A percentile compares a stretch with the other conserved stretches of the same genome.
phyloP scores from a whole-genome alignment of 53 echinoderm and acorn worm species.

The Holothuria scabra region DNA sequence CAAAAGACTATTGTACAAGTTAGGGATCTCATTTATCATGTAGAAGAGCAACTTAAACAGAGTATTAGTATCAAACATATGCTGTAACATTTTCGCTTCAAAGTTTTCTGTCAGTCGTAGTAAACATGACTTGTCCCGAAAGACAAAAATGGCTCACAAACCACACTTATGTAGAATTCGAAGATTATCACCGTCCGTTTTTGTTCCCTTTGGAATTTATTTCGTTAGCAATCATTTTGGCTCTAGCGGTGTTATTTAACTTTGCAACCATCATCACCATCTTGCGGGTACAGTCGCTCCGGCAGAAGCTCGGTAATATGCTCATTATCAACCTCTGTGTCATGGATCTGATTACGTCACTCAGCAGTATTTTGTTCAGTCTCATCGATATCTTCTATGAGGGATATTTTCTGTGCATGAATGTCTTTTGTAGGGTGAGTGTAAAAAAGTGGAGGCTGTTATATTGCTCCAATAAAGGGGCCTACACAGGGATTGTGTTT shows the following conservation, averaged over 20 bases:
- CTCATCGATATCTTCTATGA: conserved; percentile 13
- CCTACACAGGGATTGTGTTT: no score
- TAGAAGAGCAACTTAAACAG: no score
- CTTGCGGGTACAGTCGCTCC: not conserved
- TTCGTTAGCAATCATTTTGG: not conserved
- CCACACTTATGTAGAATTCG: not conserved
- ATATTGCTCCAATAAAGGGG: no score
- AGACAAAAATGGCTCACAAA: no score
- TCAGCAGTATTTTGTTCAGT: conserved; percentile 33
- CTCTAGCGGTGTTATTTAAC: not conserved
- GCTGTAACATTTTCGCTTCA: no score
- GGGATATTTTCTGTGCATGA: conserved; percentile 15
- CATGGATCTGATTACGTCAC: conserved; percentile 26
- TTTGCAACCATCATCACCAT: not conserved
- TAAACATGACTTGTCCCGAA: no score
- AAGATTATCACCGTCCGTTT: not conserved
- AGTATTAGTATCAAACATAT: no score
- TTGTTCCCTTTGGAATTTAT: not conserved
- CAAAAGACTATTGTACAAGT: no score
- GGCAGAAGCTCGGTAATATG: conserved; percentile 11
- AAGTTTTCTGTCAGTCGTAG: no score
- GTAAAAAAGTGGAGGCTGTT: no score
- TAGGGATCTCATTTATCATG: no score
- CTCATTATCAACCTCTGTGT: conserved; percentile 17
- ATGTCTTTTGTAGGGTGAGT: conserved; percentile 10